These are phyloP conservation scores for Allobates femoralis DNA, from an alignment of 2,797 vertebrate species.

Conservation along the genomic window DNA sequence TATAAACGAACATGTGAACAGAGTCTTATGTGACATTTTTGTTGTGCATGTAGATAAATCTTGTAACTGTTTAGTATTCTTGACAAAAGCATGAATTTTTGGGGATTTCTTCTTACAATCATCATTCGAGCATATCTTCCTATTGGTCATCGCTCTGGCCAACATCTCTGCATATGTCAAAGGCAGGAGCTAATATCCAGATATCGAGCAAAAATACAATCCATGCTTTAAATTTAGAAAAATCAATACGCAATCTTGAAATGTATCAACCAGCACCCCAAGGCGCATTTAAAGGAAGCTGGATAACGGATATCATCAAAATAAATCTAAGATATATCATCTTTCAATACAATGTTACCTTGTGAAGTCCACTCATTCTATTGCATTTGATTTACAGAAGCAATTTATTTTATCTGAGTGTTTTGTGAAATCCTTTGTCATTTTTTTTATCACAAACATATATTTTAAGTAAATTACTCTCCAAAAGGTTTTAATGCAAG, in stretches of 20 bases:
- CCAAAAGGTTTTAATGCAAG: neutral
- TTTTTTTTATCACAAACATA: neutral
- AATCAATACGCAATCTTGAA: conserved; percentile 53
- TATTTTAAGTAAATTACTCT: neutral
- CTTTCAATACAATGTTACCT: conserved; percentile 19
- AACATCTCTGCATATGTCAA: neutral
- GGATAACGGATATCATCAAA: conserved; percentile 41
- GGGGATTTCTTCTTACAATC: neutral
- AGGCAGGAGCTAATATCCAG: neutral
- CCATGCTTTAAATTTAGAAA: neutral
- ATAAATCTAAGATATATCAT: conserved; percentile 45
- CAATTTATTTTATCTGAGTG: neutral
- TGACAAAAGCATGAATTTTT: neutral
- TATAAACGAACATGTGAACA: no score
- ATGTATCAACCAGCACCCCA: conserved; percentile 23
- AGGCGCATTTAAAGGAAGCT: conserved; percentile 34
- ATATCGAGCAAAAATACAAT: neutral
- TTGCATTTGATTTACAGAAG: conserved; percentile 20
- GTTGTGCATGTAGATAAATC: no score
- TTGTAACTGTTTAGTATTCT: no score
- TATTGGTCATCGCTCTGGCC: neutral
- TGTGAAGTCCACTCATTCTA: conserved; percentile 5
- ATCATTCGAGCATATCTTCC: neutral
- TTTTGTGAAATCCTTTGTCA: neutral
- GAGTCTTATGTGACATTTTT: no score